Conservation (phyloP, 2,113 vertebrate genomes). For the Pleuronectes platessa region DNA sequence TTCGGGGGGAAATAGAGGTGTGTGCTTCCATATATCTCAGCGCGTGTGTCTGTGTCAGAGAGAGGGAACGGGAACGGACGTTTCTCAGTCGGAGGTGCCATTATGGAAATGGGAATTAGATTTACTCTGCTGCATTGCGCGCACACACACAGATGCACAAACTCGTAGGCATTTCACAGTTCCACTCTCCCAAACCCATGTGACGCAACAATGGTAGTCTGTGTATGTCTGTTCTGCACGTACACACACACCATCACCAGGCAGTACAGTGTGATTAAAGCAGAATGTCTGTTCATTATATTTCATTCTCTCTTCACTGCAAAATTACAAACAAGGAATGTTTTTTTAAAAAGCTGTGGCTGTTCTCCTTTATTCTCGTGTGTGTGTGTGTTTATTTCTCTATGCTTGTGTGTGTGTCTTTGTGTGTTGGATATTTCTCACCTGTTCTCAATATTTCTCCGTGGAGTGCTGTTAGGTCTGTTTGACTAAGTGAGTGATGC, state of each 20-base stretch:
- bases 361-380: not conserved
- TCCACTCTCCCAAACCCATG: constrained; percentile 13
- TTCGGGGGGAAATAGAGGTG: constrained; percentile 5
- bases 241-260: not conserved
- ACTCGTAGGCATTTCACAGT: not conserved
- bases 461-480: constrained; percentile 50
- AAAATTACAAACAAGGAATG: not conserved
- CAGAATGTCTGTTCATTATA: not conserved
- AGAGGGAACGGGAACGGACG: not conserved
- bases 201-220: constrained; percentile 3
- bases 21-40: not conserved
- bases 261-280: not conserved
- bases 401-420: not conserved
- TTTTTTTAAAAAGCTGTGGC: too few relatives aligned
- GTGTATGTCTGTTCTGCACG: constrained; percentile 21
- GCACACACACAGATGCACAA: not conserved
- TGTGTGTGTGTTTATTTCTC: not conserved
- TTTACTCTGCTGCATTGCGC: constrained; percentile 49
- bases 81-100: constrained; percentile 42
- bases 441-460: constrained; percentile 66
- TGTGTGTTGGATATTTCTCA: constrained; percentile 53
- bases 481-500: constrained; percentile 66
- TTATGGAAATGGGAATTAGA: constrained; percentile 68
- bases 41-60: not conserved
- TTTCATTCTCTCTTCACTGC: not conserved